Base-by-base conservation (phyloP, 2,113 vertebrate genomes). In the Mirza zaza region DNA sequence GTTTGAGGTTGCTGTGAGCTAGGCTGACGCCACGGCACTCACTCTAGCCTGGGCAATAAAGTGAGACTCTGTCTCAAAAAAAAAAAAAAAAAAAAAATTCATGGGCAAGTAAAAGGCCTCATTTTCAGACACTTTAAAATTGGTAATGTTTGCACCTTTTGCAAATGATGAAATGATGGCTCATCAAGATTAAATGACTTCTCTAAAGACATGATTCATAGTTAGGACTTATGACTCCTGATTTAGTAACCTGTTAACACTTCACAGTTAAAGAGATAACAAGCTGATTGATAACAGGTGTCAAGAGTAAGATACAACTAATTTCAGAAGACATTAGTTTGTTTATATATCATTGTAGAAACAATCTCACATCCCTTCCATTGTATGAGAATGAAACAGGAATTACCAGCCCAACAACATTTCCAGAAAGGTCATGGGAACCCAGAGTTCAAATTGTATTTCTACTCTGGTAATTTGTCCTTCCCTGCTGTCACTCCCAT, bases 401-500 rank as follows among this genome's bases (percentile, higher is more conserved):
- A 73, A 79, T 65, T 87, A 29, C 76, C 36, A 75, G 23, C 25
- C 59, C n/a, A 85, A 93, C 27, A 68, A 79, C 36, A 11, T 92
- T 97, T 97, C 79, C 57, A 93, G 50, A 91, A 97, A 98, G 95
- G 95, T 97, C 96, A 96, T 68, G 91, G 97, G 91, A 97, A 98
- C 65, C 12, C 85, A 88, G 98, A 98, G 98, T 98, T 98, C 97
- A 98, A 89, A 91, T 97, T 98, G 98, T 98, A 99, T 98, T 98
- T 99, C 97, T 97, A 97, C 95, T 98, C 97, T 93, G 80, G 94
- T 98, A 98, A 97, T 98, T 98, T 98, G 99, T 99, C 99, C 99
- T 99, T 99, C 98, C 99, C 99, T 98, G 98, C 99, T 99, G 99
- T 98, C 98, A 98, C 94, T 97, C 98, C 98, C 98, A 99, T 99